Base-by-base conservation (phyloP, 2,113 vertebrate genomes). In the Leptobrachium ailaonicum region DNA sequence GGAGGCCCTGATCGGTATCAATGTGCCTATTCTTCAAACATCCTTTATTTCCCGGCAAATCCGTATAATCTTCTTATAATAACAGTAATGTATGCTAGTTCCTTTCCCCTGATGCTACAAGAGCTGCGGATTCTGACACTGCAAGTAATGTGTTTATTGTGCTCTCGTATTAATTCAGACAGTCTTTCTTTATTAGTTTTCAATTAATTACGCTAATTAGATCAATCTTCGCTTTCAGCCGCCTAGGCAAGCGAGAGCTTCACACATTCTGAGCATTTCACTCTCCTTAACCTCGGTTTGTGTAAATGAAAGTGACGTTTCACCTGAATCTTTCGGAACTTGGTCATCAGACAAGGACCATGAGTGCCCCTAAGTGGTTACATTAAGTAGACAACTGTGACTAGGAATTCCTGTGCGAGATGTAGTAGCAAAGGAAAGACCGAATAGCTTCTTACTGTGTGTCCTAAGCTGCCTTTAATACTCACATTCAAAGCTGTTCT, bases 291-390 rank as follows among this genome's bases (percentile, higher is more conserved):
- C 40, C 6, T 64, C n/a, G 9, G n/a, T 32, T 40, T 10, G 5
- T 10, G 40, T 3, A 10, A 20, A 64, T 60, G 3, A 0, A 2
- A 2, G 41, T 10, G 14, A 14, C 13, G 53, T 76, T 64, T 64
- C 85, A 86, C 85, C 82, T 90, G 86, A 70, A 1, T 82, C 50
- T 76, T 79, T 40, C 12, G 68, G n/a, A 50, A 20, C 43, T 2
- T 0, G 0, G 69, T 42, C 0, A 67, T 77, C n/a, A 71, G 71
- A 11, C 68, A 71, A 77, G 84, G 83, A 71, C 47, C 77, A 43
- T 47, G 78, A 81, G 72, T 81, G 74, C 85, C 83, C 73, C 85
- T 83, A 79, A 83, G 79, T 86, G 84, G 84, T 66, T 78, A 13
- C 79, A 84, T 66, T 75, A 81, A 70, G 43, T 13, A 11, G 58